phyloP scores from a whole-genome alignment of 2,113 vertebrate genomes.

The Cephalopterus ornatus region DNA sequence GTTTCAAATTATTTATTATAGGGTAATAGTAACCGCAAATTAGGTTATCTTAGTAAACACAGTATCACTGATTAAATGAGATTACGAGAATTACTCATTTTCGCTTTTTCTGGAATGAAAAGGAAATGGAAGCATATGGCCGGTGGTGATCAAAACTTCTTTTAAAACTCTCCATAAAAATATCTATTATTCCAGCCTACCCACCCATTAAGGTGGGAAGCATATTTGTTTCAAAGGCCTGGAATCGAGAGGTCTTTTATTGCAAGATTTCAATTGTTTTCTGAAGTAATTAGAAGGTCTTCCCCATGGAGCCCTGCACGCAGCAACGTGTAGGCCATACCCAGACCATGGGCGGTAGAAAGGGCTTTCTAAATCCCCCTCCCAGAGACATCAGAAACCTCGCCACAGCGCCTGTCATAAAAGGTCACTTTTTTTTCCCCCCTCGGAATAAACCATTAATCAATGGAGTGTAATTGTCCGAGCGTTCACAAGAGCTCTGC shows the following conservation, averaged over 20 bases:
- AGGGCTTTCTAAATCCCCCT: constrained; percentile 39
- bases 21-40: not conserved
- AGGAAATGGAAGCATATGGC: not conserved
- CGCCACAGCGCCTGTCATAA: constrained; percentile 65
- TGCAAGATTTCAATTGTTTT: constrained; percentile 59
- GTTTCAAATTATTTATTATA: not conserved
- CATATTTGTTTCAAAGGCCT: constrained; percentile 39
- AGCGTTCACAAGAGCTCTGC: constrained; percentile 65
- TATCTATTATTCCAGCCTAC: constrained; percentile 37
- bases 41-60: constrained; percentile 14
- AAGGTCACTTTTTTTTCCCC: constrained; percentile 71
- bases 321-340: constrained; percentile 33
- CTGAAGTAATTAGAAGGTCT: constrained; percentile 58
- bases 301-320: constrained; percentile 39
- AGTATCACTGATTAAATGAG: not conserved
- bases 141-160: constrained; percentile 24
- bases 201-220: constrained; percentile 20
- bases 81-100: constrained; percentile 15
- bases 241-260: constrained; percentile 41
- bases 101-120: constrained; percentile 9
- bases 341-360: constrained; percentile 34
- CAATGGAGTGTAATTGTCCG: constrained; percentile 73
- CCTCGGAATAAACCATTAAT: constrained; percentile 74
- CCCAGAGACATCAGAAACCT: constrained; percentile 56
- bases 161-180: constrained; percentile 5